Base-by-base conservation (phyloP, 2,888 invertebrate species). In the Drosophila pseudotakahashii region DNA sequence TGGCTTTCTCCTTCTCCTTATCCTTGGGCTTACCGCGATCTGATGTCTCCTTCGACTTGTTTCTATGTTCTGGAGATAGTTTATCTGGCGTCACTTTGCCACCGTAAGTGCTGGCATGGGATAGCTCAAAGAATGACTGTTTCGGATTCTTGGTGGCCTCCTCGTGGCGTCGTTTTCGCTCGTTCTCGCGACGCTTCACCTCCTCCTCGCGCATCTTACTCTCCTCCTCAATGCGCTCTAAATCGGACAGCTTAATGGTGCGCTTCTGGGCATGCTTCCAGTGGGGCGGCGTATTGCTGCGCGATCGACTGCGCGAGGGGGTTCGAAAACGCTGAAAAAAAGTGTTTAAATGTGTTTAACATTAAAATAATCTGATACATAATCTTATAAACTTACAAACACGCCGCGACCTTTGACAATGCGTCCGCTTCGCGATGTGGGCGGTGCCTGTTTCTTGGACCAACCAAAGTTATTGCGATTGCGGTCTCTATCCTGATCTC, bases 221-320 rank as follows among this genome's bases (percentile, higher is more conserved):
- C 77, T 95, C 95, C n/a, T 94, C 94, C 86, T 96, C 96, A 9
- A 94, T 92, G 78, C 94, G 94, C 93, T 97, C 96, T 85, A 96
- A 94, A 87, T 97, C 96, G 0, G 96, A 95, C 2, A 97, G 93
- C 90, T 97, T 96, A 75, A 98, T 96, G 52, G 96, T 96, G 55
- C 97, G 94, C 23, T 96, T 94, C 91, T 97, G 96, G 69, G 97
- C 98, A 88, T 97, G 96, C 44, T 96, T 95, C 98, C 98, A 98
- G 92, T 98, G 98, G 7, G 98, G 97, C 10, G 98, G 98, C 1
- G 98, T 98, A 32, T 94, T 95, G 86, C 98, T 98, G 59, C 97
- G 94, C 0, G 97, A 97, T 0, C 98, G 95, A 67, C 97, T 97
- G 13, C 96, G 94, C 44, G 93, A 93, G 41, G 97, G 97, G 0